phyloP scores from a whole-genome alignment of 2,888 invertebrate genomes.

The Aphodius sticticus region DNA sequence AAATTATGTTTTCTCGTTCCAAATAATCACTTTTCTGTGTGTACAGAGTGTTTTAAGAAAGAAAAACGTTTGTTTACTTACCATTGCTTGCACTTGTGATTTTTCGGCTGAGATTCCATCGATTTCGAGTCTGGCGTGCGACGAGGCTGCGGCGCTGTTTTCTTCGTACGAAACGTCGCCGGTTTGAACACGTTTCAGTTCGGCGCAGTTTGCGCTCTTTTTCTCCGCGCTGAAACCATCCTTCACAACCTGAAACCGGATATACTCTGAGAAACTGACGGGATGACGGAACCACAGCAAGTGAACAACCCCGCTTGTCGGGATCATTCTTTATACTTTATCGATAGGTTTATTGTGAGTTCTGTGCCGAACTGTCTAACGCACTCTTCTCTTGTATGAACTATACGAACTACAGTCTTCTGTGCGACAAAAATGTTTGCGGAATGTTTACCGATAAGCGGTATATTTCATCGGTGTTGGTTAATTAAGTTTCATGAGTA shows the following conservation, averaged over 20 bases:
- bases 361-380: not conserved
- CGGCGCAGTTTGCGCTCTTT: conserved; percentile 75
- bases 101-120: conserved; percentile 89
- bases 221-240: conserved; percentile 85
- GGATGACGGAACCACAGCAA: not conserved
- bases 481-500: too few species aligned
- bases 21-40: too few species aligned
- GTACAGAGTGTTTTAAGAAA: too few species aligned
- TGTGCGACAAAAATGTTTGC: too few species aligned
- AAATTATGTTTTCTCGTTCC: too few species aligned
- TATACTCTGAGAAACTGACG: not conserved
- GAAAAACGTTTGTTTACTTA: conserved; percentile 56
- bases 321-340: not conserved
- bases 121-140: conserved; percentile 80
- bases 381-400: not conserved
- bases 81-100: conserved; percentile 83
- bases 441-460: too few species aligned
- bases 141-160: conserved; percentile 79
- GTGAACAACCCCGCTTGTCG: not conserved
- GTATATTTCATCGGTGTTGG: too few species aligned
- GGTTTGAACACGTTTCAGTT: conserved; percentile 78
- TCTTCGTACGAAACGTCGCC: conserved; percentile 86
- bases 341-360: not conserved
- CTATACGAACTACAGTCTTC: too few species aligned
- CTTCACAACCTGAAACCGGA: conserved; percentile 68